Conservation (phyloP, 2,113 vertebrate genomes). For the Gymnarchus niloticus region DNA sequence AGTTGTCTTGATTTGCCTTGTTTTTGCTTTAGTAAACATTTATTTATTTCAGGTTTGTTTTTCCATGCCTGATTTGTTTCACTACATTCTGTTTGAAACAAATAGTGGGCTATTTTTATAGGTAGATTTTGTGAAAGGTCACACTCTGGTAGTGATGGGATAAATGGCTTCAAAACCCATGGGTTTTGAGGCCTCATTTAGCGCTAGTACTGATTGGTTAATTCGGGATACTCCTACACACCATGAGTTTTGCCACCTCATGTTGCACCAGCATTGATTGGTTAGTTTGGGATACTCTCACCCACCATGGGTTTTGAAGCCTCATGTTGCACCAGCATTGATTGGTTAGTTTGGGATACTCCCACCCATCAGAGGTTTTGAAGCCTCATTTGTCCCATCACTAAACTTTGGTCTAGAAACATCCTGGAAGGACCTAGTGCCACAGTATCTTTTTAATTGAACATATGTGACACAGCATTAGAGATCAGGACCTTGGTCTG, state of each 20-base stretch:
- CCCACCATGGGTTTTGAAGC: too few species aligned
- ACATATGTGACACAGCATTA: neutral
- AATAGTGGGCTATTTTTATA: neutral
- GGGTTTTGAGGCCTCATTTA: too few species aligned
- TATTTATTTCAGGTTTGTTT: neutral
- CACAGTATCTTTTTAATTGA: neutral
- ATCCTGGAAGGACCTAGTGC: constrained; percentile 43
- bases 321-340: too few species aligned
- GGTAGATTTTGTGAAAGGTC: neutral
- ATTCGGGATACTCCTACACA: too few species aligned
- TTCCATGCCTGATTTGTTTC: neutral
- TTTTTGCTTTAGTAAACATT: constrained; percentile 11
- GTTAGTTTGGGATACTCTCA: too few species aligned
- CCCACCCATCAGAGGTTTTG: too few species aligned
- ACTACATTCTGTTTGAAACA: neutral
- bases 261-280: too few species aligned
- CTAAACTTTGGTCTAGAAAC: constrained; percentile 51
- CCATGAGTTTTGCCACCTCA: too few species aligned
- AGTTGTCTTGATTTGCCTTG: neutral
- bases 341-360: too few species aligned
- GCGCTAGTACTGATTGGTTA: too few species aligned
- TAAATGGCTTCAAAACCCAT: too few species aligned
- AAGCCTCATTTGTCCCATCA: too few species aligned
- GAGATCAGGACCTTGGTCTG: neutral
- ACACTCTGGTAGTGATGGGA: neutral